Conservation (phyloP, 2,113 vertebrate species). For the Anseranas semipalmata region DNA sequence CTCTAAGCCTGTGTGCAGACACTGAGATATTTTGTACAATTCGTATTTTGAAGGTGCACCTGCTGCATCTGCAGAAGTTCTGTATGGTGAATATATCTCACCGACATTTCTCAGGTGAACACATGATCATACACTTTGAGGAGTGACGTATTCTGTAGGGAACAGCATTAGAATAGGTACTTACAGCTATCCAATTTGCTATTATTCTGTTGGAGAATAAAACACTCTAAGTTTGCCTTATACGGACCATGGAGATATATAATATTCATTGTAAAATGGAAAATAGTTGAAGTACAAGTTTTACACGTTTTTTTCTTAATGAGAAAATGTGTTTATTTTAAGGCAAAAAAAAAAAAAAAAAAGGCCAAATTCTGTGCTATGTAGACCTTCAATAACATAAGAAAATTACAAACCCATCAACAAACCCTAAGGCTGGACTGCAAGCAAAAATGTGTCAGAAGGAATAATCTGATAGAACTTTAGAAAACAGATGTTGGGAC, state of each 20-base stretch:
- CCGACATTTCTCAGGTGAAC: neutral
- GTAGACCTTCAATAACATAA: neutral
- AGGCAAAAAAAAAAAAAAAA: neutral
- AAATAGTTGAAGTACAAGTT: neutral
- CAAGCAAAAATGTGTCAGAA: neutral
- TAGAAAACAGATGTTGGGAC: neutral
- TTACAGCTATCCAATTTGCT: neutral
- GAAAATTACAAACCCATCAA: neutral
- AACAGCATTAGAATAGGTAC: neutral
- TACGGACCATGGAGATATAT: neutral
- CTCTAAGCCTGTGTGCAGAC: neutral
- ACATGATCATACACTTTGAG: neutral
- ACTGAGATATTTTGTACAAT: neutral
- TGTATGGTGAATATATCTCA: neutral
- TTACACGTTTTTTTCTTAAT: neutral
- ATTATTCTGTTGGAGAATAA: neutral
- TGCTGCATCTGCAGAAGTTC: neutral
- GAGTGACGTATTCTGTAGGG: neutral
- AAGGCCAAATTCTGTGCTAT: neutral
- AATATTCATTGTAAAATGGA: neutral
- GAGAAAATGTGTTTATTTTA: neutral
- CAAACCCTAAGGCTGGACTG: neutral
- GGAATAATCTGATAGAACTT: neutral
- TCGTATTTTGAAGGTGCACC: neutral
- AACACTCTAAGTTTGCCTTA: neutral